Evolutionary conservation across 2,797 vertebrate species (phyloP).

Genomic region (Champsocephalus esox): DNA sequence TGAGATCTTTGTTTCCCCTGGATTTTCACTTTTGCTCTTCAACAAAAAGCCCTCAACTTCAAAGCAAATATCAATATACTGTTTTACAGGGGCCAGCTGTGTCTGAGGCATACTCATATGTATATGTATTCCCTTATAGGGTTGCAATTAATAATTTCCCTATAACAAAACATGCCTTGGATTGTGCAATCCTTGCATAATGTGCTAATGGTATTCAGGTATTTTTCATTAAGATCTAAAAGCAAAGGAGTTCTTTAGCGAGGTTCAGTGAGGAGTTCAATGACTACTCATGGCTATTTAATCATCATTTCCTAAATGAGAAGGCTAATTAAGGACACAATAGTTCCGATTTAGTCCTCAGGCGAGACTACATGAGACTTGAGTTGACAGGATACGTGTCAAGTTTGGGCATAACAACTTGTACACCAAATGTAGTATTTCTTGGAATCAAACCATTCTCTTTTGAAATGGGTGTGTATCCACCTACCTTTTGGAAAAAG

Average conservation of each 20-base stretch:
- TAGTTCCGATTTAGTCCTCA: slow-evolving; percentile 24
- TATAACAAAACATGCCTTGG: not conserved
- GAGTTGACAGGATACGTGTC: not conserved
- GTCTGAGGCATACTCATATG: not conserved
- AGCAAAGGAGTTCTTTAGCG: not conserved
- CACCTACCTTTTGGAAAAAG: slow-evolving; percentile 9
- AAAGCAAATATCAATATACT: slow-evolving; percentile 1
- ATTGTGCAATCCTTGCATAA: not conserved
- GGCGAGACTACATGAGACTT: slow-evolving; percentile 3
- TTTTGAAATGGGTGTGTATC: not conserved
- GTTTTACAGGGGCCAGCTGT: slow-evolving; percentile 16
- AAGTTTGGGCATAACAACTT: slow-evolving; percentile 16
- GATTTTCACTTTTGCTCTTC: slow-evolving; percentile 73
- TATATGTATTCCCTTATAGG: not conserved
- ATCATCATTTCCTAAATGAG: slow-evolving; percentile 35
- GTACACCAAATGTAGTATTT: slow-evolving; percentile 22
- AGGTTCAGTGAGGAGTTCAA: slow-evolving; percentile 3
- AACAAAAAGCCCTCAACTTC: slow-evolving; percentile 36
- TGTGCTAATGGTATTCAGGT: not conserved
- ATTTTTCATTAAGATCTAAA: not conserved
- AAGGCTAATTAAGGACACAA: slow-evolving; percentile 52
- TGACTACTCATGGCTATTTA: slow-evolving; percentile 31
- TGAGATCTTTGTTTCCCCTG: slow-evolving; percentile 74
- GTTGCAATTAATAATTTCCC: not conserved
- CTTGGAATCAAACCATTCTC: slow-evolving; percentile 19